Conservation (phyloP, 1,140 invertebrate genomes). For the Eupristina koningsbergeri region DNA sequence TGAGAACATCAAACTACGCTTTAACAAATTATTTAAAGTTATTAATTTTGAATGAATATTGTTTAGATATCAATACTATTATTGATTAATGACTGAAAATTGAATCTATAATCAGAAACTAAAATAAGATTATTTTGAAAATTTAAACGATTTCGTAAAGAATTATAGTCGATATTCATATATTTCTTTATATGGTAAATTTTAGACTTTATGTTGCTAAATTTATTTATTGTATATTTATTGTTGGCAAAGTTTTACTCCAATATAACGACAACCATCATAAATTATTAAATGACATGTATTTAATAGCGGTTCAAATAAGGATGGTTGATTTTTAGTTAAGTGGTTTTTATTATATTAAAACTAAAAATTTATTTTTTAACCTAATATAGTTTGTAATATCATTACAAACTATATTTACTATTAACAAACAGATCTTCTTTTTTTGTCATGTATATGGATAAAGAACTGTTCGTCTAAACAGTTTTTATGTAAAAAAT, state of each 20-base stretch:
- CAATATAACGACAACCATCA: constrained; percentile 55
- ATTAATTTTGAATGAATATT: too few species aligned
- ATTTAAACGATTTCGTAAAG: constrained; percentile 20
- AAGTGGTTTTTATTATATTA: background rate
- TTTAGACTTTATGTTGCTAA: constrained; percentile 60
- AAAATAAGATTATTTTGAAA: constrained; percentile 10
- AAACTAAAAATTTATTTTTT: constrained; percentile 1
- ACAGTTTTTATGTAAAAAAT: too few species aligned
- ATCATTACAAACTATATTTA: too few species aligned
- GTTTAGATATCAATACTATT: background rate
- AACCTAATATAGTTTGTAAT: background rate
- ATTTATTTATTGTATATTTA: constrained; percentile 67
- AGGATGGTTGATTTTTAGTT: constrained; percentile 32
- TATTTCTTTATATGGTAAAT: background rate
- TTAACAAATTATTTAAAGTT: constrained; percentile 2
- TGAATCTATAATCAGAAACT: constrained; percentile 30
- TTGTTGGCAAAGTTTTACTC: constrained; percentile 68
- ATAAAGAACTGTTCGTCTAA: too few species aligned
- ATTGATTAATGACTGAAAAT: background rate
- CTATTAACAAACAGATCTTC: too few species aligned
- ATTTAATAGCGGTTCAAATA: constrained; percentile 47
- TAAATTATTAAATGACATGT: constrained; percentile 44
- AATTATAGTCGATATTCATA: constrained; percentile 23
- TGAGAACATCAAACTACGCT: background rate
- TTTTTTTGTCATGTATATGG: too few species aligned